phyloP scores from a whole-genome alignment of 2,888 invertebrate species.

The Orchestes rusci region DNA sequence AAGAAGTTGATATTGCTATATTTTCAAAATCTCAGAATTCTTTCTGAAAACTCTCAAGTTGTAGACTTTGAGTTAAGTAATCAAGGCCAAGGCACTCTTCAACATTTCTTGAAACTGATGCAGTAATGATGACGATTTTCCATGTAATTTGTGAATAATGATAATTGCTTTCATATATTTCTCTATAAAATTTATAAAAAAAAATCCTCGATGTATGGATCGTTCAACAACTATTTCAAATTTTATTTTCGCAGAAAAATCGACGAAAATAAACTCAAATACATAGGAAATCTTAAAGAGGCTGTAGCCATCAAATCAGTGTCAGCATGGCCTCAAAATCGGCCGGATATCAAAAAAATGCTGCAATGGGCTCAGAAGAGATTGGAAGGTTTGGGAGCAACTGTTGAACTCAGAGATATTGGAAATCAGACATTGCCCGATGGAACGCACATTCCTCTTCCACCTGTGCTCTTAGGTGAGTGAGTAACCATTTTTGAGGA shows the following conservation, averaged over 20 bases:
- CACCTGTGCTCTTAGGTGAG: slow-evolving; percentile 74
- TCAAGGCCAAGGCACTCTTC: too few species aligned
- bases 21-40: too few species aligned
- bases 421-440: slow-evolving; percentile 68
- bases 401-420: slow-evolving; percentile 43
- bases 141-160: too few species aligned
- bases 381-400: slow-evolving; percentile 44
- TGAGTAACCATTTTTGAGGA: too few species aligned
- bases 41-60: too few species aligned
- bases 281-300: slow-evolving; percentile 69
- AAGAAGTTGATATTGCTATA: too few species aligned
- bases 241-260: slow-evolving; percentile 54
- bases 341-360: slow-evolving; percentile 61
- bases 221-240: background rate
- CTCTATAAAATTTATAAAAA: too few species aligned
- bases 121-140: too few species aligned
- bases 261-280: slow-evolving; percentile 66
- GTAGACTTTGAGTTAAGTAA: too few species aligned
- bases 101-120: too few species aligned
- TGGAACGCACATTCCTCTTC: slow-evolving; percentile 67
- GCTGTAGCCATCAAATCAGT: slow-evolving; percentile 90
- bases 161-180: too few species aligned
- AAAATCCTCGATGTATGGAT: too few species aligned
- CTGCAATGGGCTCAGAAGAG: slow-evolving; percentile 65
- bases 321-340: slow-evolving; percentile 78